These are phyloP conservation scores for Mesoligia furuncula DNA, from an alignment of 2,888 invertebrate genomes.

Conservation along the genomic window DNA sequence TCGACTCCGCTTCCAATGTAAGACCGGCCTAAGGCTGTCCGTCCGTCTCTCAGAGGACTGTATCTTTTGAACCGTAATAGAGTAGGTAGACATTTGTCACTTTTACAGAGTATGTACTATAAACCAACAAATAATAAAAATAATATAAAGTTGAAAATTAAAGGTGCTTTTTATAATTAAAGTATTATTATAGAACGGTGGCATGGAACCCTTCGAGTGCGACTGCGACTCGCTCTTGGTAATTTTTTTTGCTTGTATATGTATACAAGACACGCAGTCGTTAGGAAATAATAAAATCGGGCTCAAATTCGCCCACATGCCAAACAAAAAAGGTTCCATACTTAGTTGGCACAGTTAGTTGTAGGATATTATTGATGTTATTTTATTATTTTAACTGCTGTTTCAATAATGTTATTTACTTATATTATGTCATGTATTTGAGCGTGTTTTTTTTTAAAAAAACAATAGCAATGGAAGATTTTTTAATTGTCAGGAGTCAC, in stretches of 20 bases:
- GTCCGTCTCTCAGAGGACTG: not conserved
- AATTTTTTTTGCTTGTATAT: conserved; percentile 51
- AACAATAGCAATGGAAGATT: not conserved
- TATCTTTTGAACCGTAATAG: not conserved
- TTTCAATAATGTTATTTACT: conserved; percentile 1
- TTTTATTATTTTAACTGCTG: not conserved
- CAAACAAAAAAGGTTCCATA: conserved; percentile 37
- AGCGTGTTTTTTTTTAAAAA: not conserved
- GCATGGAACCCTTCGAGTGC: not conserved
- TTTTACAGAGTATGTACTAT: not conserved
- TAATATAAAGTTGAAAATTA: not conserved
- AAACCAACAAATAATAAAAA: not conserved
- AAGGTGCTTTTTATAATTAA: not conserved
- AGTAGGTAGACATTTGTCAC: too few relatives aligned
- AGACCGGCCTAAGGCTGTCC: not conserved
- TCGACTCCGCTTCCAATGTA: too few relatives aligned
- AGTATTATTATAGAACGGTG: not conserved
- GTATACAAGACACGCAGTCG: conserved; percentile 43
- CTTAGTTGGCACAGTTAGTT: conserved; percentile 3
- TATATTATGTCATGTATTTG: not conserved
- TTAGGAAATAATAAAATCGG: conserved; percentile 56
- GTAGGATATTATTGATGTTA: not conserved
- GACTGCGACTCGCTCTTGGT: not conserved
- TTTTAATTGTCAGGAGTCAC: not conserved
- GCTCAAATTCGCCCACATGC: conserved; percentile 52